Percentiles rank a stretch among this genome's conserved stretches.
Evolutionary conservation across 2,113 vertebrate genomes (phyloP).

Genomic region (Sebastes fasciatus): DNA sequence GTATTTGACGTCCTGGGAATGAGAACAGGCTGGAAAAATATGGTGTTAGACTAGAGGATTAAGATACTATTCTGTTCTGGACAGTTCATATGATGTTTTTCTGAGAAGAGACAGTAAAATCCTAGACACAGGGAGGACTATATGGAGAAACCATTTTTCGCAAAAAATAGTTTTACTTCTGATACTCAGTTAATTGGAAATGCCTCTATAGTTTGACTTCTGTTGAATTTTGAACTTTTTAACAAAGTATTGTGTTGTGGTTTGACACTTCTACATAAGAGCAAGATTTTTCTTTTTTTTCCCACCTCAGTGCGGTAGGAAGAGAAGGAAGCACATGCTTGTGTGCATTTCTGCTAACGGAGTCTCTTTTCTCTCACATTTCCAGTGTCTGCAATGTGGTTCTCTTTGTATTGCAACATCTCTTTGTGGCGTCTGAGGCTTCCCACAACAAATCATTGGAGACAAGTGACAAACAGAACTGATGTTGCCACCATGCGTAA

Average conservation of each 20-base stretch:
- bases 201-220: not conserved
- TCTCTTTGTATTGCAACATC: slow-evolving; percentile 76
- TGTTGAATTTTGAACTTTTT: not conserved
- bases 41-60: not conserved
- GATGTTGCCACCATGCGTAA: slow-evolving; percentile 55
- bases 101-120: not conserved
- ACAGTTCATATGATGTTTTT: no score
- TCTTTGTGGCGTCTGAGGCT: slow-evolving; percentile 76
- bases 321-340: slow-evolving; percentile 26
- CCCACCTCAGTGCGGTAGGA: not conserved
- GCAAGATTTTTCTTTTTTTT: not conserved
- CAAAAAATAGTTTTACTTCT: slow-evolving; percentile 11
- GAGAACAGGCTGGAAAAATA: no score
- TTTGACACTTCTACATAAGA: not conserved
- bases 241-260: not conserved
- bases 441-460: slow-evolving; percentile 74
- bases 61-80: not conserved
- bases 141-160: not conserved
- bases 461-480: slow-evolving; percentile 58
- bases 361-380: slow-evolving; percentile 54
- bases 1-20: no score
- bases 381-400: slow-evolving; percentile 75
- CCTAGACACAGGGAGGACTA: not conserved
- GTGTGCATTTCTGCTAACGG: slow-evolving; percentile 52
- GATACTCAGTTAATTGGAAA: slow-evolving; percentile 20